Evolutionary conservation across 2,797 vertebrate genomes (phyloP).

Genomic region (Falco berigora): DNA sequence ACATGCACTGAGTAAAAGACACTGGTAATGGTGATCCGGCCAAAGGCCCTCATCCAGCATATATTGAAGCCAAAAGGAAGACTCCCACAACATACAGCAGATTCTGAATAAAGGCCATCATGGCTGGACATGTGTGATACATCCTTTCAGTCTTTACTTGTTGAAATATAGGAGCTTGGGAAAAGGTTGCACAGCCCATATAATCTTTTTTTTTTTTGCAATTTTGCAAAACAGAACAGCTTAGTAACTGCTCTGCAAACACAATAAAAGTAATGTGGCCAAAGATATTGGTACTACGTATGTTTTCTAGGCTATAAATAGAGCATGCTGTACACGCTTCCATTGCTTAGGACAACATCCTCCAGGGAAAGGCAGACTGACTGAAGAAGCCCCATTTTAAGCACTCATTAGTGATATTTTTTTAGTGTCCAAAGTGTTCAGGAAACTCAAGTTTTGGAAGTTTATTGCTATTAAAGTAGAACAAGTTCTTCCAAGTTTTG

Average conservation of each 20-base stretch:
- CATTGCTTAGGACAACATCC: background rate
- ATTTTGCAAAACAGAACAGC: background rate
- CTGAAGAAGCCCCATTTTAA: background rate
- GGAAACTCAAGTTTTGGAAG: background rate
- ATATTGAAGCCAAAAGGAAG: background rate
- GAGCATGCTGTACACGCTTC: fast-evolving
- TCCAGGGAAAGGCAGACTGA: background rate
- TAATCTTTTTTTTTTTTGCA: background rate
- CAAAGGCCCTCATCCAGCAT: background rate
- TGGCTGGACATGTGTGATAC: fast-evolving
- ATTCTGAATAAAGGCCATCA: background rate
- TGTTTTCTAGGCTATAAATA: background rate
- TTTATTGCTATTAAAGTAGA: background rate
- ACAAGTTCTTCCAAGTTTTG: background rate
- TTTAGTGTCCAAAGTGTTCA: background rate
- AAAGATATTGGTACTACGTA: background rate
- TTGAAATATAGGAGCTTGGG: background rate
- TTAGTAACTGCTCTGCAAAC: background rate
- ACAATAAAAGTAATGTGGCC: background rate
- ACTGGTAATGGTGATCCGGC: background rate
- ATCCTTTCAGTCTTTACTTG: background rate
- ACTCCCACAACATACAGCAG: background rate
- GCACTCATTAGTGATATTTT: background rate
- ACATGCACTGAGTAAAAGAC: background rate
- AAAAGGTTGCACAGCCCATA: background rate